Conservation (phyloP, 1,140 invertebrate genomes). For the Leptestheria dahalacensis region DNA sequence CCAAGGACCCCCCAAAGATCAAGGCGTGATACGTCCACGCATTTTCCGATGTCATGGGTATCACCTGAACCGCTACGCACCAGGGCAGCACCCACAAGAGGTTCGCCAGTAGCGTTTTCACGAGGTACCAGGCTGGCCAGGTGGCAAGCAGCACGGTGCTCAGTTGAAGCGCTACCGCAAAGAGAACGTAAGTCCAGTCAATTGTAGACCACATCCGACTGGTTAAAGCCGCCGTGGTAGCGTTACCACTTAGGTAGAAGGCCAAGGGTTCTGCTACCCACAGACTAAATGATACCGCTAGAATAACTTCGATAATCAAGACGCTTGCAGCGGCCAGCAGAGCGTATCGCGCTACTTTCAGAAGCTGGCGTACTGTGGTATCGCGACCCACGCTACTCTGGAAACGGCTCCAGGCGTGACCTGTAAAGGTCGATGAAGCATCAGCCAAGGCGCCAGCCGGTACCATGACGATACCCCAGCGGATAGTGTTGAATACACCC, state of each 20-base stretch:
- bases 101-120: slow-evolving; percentile 1
- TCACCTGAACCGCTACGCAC: not conserved
- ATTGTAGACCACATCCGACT: slow-evolving; percentile 6
- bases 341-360: not conserved
- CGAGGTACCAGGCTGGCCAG: not conserved
- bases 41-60: not conserved
- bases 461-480: slow-evolving; percentile 10
- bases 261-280: slow-evolving; percentile 10
- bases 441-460: not conserved
- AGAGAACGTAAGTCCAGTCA: slow-evolving; percentile 12
- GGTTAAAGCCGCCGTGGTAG: not conserved
- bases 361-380: not conserved
- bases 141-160: slow-evolving; percentile 1
- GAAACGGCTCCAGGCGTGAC: not conserved
- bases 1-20: slow-evolving; percentile 9
- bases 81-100: slow-evolving; percentile 10
- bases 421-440: not conserved
- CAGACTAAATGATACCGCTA: not conserved
- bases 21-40: slow-evolving; percentile 8
- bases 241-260: slow-evolving; percentile 4
- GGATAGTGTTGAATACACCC: slow-evolving; percentile 10
- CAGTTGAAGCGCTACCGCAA: not conserved
- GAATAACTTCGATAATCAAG: not conserved
- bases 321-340: not conserved
- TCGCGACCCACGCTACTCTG: not conserved